phyloP scores from a whole-genome alignment of 2,888 invertebrate genomes.

The Troilus luridus region DNA sequence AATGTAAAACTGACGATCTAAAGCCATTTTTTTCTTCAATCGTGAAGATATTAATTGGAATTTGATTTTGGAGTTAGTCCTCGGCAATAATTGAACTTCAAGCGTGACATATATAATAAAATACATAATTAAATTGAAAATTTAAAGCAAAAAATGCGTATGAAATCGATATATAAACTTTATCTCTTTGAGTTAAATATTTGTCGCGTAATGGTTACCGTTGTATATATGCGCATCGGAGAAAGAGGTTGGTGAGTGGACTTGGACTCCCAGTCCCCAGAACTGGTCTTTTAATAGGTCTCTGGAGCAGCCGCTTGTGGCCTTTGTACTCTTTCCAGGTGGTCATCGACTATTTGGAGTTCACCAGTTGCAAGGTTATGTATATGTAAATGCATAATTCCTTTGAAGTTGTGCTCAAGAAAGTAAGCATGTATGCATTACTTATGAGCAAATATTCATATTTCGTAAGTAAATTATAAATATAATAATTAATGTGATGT shows the following conservation, averaged over 20 bases:
- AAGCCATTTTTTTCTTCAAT: too few relatives aligned
- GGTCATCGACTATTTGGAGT: neutral
- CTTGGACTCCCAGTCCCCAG: neutral
- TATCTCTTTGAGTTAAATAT: neutral
- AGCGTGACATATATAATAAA: too few relatives aligned
- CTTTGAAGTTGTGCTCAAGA: neutral
- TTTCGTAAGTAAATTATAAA: too few relatives aligned
- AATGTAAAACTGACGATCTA: too few relatives aligned
- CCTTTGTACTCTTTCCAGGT: neutral
- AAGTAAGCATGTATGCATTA: neutral
- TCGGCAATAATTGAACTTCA: too few relatives aligned
- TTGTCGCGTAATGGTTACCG: neutral
- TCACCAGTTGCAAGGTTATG: neutral
- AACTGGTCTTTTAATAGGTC: conserved; percentile 25
- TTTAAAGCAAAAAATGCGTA: too few relatives aligned
- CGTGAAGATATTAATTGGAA: too few relatives aligned
- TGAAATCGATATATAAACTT: too few relatives aligned
- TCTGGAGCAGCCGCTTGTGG: neutral
- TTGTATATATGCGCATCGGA: neutral
- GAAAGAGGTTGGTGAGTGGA: conserved; percentile 16
- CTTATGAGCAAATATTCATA: too few relatives aligned
- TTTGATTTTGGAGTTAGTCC: too few relatives aligned
- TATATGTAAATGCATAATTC: neutral
- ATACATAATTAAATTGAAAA: too few relatives aligned
- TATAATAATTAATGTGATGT: too few relatives aligned